Conservation (phyloP, 2,797 vertebrate species). For the Cossypha caffra region DNA sequence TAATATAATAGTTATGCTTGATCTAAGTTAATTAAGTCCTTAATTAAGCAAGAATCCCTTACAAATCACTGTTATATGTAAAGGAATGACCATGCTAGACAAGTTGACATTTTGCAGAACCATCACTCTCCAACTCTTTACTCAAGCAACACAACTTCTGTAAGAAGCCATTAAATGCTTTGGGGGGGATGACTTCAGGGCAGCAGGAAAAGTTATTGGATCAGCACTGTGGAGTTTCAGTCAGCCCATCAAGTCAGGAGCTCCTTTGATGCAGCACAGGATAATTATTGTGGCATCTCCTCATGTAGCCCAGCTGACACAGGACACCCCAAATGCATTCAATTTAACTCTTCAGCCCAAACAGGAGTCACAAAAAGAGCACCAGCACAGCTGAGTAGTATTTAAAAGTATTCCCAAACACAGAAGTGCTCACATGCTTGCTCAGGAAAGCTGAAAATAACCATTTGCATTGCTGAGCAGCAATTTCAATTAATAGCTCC, state of each 20-base stretch:
- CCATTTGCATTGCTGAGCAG: background rate
- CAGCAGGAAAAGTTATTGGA: background rate
- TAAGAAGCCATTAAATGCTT: background rate
- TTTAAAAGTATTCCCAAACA: background rate
- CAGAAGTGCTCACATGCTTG: background rate
- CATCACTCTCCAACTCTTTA: background rate
- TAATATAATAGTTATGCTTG: background rate
- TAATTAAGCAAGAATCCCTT: constrained; percentile 48
- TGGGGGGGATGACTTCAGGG: fast-evolving
- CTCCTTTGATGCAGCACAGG: background rate
- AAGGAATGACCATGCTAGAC: background rate
- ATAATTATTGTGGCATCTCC: background rate
- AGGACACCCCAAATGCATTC: background rate
- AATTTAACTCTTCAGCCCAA: background rate
- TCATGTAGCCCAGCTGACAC: background rate
- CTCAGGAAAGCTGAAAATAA: constrained; percentile 17
- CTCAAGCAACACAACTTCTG: background rate
- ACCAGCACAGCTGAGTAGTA: background rate
- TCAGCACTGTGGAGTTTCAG: background rate
- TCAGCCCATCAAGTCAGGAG: background rate
- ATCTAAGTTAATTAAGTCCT: constrained; percentile 42
- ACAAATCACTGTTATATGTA: background rate
- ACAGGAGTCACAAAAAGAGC: background rate
- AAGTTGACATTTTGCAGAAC: background rate
- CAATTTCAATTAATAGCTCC: constrained; percentile 26